These are phyloP conservation scores for Gephyroberyx darwinii DNA, from an alignment of 2,797 vertebrate genomes.

Conservation along the genomic window DNA sequence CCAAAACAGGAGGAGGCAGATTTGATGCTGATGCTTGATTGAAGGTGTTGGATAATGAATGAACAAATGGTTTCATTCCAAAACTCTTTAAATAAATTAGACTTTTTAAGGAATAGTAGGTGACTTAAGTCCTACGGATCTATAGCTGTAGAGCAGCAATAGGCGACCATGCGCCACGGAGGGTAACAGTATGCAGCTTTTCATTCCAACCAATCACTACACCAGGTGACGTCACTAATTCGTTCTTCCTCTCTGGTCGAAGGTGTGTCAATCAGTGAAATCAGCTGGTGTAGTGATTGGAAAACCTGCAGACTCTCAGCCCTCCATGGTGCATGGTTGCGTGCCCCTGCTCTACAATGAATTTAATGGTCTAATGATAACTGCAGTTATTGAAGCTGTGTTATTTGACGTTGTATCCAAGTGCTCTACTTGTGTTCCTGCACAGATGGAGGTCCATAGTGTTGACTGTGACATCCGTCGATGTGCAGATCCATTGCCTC, in stretches of 20 bases:
- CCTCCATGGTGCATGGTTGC: too few species aligned
- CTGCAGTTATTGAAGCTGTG: slow-evolving; percentile 3
- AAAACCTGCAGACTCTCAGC: too few species aligned
- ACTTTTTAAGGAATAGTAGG: background rate
- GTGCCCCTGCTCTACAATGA: background rate
- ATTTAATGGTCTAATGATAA: slow-evolving; percentile 30
- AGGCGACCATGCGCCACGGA: too few species aligned
- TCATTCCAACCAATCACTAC: too few species aligned
- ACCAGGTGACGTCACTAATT: too few species aligned
- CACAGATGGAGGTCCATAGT: slow-evolving; percentile 37
- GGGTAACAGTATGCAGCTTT: too few species aligned
- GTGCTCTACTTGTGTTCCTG: slow-evolving; percentile 24
- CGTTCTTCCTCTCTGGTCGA: too few species aligned
- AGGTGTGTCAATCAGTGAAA: too few species aligned
- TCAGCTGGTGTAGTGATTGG: too few species aligned
- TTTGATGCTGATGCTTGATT: background rate
- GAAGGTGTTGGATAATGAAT: background rate
- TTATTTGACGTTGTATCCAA: background rate
- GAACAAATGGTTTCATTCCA: background rate
- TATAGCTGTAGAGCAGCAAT: background rate
- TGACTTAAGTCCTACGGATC: background rate
- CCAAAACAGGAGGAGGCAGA: background rate
- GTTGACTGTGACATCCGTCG: slow-evolving; percentile 45
- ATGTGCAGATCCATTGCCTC: slow-evolving; percentile 52
- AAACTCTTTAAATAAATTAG: background rate